These are phyloP conservation scores for Hermatobates lingyangjiaoensis DNA, from an alignment of 1,140 invertebrate species.

Conservation along the genomic window DNA sequence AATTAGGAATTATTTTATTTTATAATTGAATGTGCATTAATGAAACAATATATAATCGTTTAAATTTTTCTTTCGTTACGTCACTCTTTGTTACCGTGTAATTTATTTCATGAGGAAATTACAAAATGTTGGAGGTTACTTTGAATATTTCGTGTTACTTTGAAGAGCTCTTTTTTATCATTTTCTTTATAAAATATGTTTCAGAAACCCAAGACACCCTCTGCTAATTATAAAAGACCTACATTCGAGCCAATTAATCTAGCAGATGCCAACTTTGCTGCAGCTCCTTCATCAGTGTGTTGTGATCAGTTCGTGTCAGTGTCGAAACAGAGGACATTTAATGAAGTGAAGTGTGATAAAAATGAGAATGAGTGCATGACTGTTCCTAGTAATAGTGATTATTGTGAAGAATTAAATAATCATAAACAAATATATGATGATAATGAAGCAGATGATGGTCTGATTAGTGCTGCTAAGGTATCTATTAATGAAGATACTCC, in stretches of 20 bases:
- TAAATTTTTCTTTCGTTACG: no score
- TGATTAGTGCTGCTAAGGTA: background rate
- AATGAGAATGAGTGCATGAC: background rate
- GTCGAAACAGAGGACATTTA: background rate
- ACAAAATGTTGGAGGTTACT: no score
- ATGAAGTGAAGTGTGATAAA: background rate
- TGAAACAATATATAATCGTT: no score
- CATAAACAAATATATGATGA: background rate
- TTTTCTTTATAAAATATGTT: background rate
- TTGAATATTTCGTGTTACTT: no score
- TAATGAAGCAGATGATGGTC: conserved; percentile 2
- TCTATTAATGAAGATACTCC: conserved; percentile 8
- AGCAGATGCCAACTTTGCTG: conserved; percentile 22
- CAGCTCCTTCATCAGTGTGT: conserved; percentile 11
- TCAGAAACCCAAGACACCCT: conserved; percentile 12
- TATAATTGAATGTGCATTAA: no score
- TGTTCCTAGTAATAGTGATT: no score
- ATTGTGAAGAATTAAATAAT: background rate
- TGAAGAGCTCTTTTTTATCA: background rate
- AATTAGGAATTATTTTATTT: no score
- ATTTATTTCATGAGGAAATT: no score
- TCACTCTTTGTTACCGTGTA: no score
- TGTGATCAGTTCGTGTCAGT: background rate
- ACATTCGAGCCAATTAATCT: conserved; percentile 22
- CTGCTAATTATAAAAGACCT: conserved; percentile 18